Evolutionary conservation across 2,888 invertebrate species (phyloP).

Genomic region (Drosophila subquinaria): DNA sequence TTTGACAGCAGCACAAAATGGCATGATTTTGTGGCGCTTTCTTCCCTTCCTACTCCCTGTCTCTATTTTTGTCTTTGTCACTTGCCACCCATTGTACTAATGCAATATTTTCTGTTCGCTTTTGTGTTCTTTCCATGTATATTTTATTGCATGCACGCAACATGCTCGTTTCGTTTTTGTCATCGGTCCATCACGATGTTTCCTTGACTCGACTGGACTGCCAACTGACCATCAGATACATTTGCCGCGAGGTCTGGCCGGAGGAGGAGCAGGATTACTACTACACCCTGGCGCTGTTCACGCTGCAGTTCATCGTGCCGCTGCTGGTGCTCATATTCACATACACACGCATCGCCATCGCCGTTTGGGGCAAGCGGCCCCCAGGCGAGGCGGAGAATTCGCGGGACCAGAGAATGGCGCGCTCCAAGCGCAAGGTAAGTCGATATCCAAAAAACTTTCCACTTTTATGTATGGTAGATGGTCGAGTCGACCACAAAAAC

Average conservation of each 20-base stretch:
- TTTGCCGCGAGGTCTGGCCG: conserved; percentile 91
- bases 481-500: conserved; percentile 76
- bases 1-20: conserved; percentile 41
- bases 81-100: conserved; percentile 22
- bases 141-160: conserved; percentile 46
- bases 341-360: conserved; percentile 93
- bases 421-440: conserved; percentile 94
- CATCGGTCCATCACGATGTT: conserved; percentile 23
- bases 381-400: conserved; percentile 95
- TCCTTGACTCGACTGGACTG: conserved; percentile 22
- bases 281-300: conserved; percentile 92
- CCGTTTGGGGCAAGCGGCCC: conserved; percentile 94
- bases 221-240: conserved; percentile 86
- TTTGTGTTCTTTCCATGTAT: conserved; percentile 14
- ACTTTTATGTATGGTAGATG: conserved; percentile 13
- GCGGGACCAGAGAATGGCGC: conserved; percentile 93
- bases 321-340: conserved; percentile 92
- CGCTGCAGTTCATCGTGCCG: conserved; percentile 94
- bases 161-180: conserved; percentile 11
- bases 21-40: conserved; percentile 6
- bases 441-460: conserved; percentile 6
- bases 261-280: conserved; percentile 88
- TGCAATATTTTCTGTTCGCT: conserved; percentile 35
- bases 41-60: not conserved
- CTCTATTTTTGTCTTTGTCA: not conserved